phyloP scores from a whole-genome alignment of 2,113 vertebrate species.

The Zapornia atra region DNA sequence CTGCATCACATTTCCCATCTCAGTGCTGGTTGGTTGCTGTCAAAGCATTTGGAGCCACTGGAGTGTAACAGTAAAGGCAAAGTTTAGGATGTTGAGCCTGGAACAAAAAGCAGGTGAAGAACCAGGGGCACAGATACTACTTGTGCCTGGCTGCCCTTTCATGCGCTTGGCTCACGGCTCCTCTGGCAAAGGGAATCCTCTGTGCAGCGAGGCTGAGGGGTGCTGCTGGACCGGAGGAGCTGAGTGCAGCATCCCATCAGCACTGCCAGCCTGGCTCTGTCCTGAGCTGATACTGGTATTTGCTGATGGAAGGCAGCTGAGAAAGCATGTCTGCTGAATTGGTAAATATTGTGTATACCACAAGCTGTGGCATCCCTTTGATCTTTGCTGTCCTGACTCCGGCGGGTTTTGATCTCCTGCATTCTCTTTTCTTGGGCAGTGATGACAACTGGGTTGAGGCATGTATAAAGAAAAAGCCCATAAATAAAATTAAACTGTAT shows the following conservation, averaged over 20 bases:
- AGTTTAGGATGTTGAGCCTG: not conserved
- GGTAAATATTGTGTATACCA: slow-evolving; percentile 38
- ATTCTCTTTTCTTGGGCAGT: slow-evolving; percentile 18
- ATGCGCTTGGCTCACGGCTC: rapidly evolving
- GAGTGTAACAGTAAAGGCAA: not conserved
- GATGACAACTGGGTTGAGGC: slow-evolving; percentile 22
- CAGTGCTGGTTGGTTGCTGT: rapidly evolving
- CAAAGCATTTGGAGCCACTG: not conserved
- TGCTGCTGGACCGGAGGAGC: not conserved
- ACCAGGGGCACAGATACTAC: not conserved
- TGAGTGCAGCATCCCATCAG: rapidly evolving
- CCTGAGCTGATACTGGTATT: not conserved
- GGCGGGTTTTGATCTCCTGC: slow-evolving; percentile 23
- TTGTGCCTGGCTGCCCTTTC: not conserved
- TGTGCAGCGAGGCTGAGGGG: not conserved
- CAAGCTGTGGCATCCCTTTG: slow-evolving; percentile 51
- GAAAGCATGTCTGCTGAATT: slow-evolving; percentile 34
- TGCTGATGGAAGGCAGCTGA: slow-evolving; percentile 29
- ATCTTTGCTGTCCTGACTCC: not conserved
- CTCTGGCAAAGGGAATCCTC: not conserved
- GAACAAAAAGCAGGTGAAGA: not conserved
- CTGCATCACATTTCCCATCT: not conserved
- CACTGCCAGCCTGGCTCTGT: not conserved
- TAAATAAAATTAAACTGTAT: slow-evolving; percentile 37
- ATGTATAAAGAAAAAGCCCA: not conserved